Evolutionary conservation across 2,888 invertebrate genomes (phyloP), one percentile per base, ranked within the genome.

Genomic region (Erebia ligea): DNA sequence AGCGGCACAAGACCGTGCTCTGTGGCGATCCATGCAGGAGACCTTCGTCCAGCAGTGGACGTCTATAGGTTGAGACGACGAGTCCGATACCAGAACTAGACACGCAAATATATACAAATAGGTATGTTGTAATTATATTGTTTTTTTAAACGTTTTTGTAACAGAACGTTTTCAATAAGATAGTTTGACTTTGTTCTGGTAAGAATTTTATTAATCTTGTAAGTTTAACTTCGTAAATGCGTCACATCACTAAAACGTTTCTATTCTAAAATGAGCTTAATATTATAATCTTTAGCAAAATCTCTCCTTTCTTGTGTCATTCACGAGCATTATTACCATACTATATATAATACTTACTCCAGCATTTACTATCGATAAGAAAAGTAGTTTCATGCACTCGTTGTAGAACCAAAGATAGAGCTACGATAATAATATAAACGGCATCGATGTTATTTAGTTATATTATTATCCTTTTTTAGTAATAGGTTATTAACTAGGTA

Each of bases 341-440:
- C 42, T 40, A 59, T 42, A 8, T n/a, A 50, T 50, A 54, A 19
- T 19, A 54, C 54, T 4, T 17, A 45, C 42, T 61, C 42, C 17
- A 61, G 10, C 42, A 61, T 61, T 61, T 42, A 61, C 42, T 61
- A 17, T 11, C 17, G 61, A 61, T 61, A 61, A 61, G 61, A 42
- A 19, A 61, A 61, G 61, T 45, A 6, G 42, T 42, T 61, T 19
- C 17, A 1, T 42, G 11, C 42, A 61, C 17, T 42, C 61, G 61
- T 45, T 40, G 40, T 58, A 58, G 34, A 45, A 61, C 13, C 4
- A 42, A 10, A n/a, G n/a, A 58, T 58, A 58, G 34, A n/a, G n/a
- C 11, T 17, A 42, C 42, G 19, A 61, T 61, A 61, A 45, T 2
- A 17, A 54, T 54, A 54, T 54, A n/a, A n/a, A 17, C 34, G 17